Base-by-base conservation (phyloP, 2,797 vertebrate genomes). In the Lepus oiostolus region DNA sequence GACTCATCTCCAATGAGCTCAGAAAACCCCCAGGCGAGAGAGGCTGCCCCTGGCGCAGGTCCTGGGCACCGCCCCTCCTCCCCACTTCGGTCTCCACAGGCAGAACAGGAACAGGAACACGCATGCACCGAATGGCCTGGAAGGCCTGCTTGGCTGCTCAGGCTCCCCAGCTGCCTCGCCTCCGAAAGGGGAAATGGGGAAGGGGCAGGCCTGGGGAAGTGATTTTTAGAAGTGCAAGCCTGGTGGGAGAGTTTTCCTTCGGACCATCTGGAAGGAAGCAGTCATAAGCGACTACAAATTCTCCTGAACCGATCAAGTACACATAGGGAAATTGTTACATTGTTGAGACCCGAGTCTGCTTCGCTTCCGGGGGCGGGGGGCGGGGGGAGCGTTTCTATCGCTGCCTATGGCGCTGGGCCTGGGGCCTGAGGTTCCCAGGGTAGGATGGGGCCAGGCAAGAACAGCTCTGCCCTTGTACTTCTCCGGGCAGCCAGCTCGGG, bases 181-280 rank as follows among this genome's bases (percentile, higher is more conserved):
- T 76, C 21, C 9, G 8, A 38, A 13, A 30, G 19, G 62, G 70
- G 86, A 71, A 79, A 88, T 75, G 35, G 30, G 42, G 42, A 7
- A 67, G 7, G 72, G 50, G 38, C 28, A 82, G 67, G 74, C 68
- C 52, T 74, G 13, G 16, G 65, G 52, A 47, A 63, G 67, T 58
- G 88, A 93, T 87, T 90, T 90, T 83, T 47, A 88, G 77, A 88
- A 79, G 28, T 26, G 14, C 67, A 82, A 68, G 70, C 12, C 32
- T 60, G 8, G 42, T 79, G 83, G 54, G 85, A 85, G 83, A 83
- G 3, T 75, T 62, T 88, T 83, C 90, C 74, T 89, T 67, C 50
- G 77, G n/a, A 75, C 84, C 65, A 26, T 93, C 88, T 88, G 72
- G 74, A 95, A 65, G 70, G 81, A 95, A 93, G 89, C 32, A 79